Percentiles rank a stretch among this genome's conserved stretches.
Conservation (phyloP, 2,888 invertebrate species). For the Amphipoea lucens region DNA sequence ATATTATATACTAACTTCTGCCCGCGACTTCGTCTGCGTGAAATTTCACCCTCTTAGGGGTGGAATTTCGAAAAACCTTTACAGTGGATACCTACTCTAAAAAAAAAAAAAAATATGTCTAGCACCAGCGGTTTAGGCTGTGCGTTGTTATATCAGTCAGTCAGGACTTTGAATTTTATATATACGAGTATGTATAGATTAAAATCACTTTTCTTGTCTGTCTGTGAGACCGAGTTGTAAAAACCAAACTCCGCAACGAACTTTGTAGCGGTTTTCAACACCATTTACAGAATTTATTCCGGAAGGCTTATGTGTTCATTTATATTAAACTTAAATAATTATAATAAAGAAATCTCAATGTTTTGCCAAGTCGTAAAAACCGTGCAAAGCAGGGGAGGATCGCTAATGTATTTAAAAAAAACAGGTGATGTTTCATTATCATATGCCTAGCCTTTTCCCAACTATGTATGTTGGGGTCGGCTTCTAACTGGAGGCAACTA, state of each 20-base stretch:
- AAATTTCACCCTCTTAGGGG: no score
- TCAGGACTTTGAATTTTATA: no score
- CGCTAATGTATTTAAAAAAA: neutral
- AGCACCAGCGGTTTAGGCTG: no score
- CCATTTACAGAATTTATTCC: neutral
- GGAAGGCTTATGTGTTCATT: neutral
- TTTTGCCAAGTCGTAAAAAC: neutral
- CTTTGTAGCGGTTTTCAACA: neutral
- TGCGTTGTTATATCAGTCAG: no score
- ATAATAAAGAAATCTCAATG: neutral
- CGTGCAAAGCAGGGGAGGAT: neutral
- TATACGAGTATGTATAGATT: no score
- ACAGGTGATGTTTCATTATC: neutral
- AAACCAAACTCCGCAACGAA: neutral
- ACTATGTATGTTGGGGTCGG: neutral
- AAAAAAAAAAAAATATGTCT: no score
- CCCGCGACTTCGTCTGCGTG: no score
- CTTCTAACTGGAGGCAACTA: neutral
- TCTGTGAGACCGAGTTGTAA: neutral
- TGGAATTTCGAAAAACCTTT: no score
- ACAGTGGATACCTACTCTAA: no score
- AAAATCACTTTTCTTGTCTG: neutral
- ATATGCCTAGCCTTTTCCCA: neutral
- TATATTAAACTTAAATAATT: neutral
- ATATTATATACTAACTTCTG: no score